Evolutionary conservation across 2,113 vertebrate species (phyloP).

Genomic region (Chaetodon trifascialis): DNA sequence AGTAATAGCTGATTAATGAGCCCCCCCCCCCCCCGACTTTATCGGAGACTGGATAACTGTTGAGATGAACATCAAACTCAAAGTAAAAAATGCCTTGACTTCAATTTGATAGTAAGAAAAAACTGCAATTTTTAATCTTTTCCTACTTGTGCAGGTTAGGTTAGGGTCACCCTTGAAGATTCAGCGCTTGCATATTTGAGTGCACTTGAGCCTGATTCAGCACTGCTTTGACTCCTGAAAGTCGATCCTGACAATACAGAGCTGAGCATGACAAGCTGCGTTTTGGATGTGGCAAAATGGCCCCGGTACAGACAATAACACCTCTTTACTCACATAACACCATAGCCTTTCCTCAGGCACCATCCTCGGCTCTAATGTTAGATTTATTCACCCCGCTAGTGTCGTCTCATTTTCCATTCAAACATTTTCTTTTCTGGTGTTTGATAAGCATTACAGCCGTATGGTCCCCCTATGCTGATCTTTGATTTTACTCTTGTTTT

Average conservation of each 20-base stretch:
- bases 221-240: background rate
- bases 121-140: background rate
- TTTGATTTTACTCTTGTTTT: conserved; percentile 5
- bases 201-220: background rate
- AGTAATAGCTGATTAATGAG: too few relatives aligned
- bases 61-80: too few relatives aligned
- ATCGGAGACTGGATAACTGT: too few relatives aligned
- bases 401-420: background rate
- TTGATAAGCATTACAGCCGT: background rate
- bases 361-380: background rate
- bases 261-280: background rate
- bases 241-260: background rate
- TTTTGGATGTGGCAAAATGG: background rate
- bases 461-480: too few relatives aligned
- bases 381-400: background rate
- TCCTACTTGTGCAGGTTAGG: background rate
- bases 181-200: background rate
- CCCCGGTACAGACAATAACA: background rate
- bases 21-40: too few relatives aligned
- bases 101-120: background rate
- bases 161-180: background rate
- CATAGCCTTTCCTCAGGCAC: background rate
- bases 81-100: too few relatives aligned
- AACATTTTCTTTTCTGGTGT: background rate
- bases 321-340: background rate